Base-by-base conservation (phyloP, 2,888 invertebrate species). In the Latheticus oryzae region DNA sequence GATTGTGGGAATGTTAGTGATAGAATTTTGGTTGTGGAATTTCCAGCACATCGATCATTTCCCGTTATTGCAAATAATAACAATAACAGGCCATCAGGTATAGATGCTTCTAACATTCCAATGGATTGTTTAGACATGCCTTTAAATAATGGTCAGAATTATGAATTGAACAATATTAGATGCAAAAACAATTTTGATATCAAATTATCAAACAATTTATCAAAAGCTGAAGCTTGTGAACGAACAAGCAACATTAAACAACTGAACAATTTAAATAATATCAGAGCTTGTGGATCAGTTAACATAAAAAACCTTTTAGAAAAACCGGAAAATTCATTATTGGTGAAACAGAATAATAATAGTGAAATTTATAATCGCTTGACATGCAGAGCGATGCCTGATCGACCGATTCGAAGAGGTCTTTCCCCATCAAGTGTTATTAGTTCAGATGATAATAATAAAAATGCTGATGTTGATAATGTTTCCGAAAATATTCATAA, bases 1-100 rank as follows among this genome's bases (percentile, higher is more conserved):
- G 94, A 95, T 69, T 90, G 90, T 68, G 87, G 90, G 5, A 91
- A 91, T 70, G 87, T 92, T 43, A 90, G 91, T 0, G 93, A 92
- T 74, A 82, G 91, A 55, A 91, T 92, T 68, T 76, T 90, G 19
- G 87, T 90, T 0, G 89, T 90, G 0, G 91, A 92, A 72, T 90
- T 90, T 72, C 86, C 86, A 0, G 80, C 80, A 5, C 72, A 76
- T 53, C 68, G 75, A 26, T 74, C 73, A 33, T 62, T 70, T 16
- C 74, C 73, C 3, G 51, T 71, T 3, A 35, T 70, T 28, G 43
- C 63, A 3, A 38, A 60, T 19, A 67, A 51, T 23, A 68, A 65
- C 23, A 67, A 51, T 21, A 74, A 74, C 33, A 59, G 77, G 9
- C 78, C 78, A 1, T 63, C 65, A 2, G 77, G 74, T 13, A 76